Evolutionary conservation across 1,140 invertebrate species (phyloP).

Genomic region (Euwallacea similis): DNA sequence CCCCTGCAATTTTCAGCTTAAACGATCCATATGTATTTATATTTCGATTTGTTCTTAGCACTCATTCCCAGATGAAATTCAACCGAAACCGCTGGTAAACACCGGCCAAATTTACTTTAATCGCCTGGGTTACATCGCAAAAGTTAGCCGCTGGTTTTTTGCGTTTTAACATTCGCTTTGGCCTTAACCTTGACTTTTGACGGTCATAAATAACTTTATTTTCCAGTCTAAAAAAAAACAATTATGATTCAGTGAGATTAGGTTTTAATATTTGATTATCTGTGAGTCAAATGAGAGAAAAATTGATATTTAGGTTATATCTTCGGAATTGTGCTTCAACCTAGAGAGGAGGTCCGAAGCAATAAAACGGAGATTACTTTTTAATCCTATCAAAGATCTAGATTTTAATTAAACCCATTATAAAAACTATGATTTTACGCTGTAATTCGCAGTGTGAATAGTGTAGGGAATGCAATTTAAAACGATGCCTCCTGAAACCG

Average conservation of each 20-base stretch:
- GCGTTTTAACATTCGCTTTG: constrained; percentile 3
- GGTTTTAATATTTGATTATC: neutral
- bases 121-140: constrained; percentile 12
- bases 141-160: constrained; percentile 7
- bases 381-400: constrained; percentile 9
- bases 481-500: constrained; percentile 34
- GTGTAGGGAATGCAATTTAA: constrained; percentile 38
- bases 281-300: neutral
- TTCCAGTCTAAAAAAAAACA: constrained; percentile 9
- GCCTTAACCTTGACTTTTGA: constrained; percentile 13
- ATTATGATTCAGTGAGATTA: constrained; percentile 7
- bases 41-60: no score
- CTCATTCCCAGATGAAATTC: no score
- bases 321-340: neutral
- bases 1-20: no score
- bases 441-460: constrained; percentile 34
- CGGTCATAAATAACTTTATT: constrained; percentile 15
- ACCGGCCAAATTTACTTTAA: constrained; percentile 7
- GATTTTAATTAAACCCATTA: constrained; percentile 25
- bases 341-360: neutral
- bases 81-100: no score
- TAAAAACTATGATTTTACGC: constrained; percentile 28
- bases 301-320: neutral
- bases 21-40: no score
- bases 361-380: constrained; percentile 11